Conservation (phyloP, 1,140 invertebrate genomes). For the Oryctes rhinoceros region DNA sequence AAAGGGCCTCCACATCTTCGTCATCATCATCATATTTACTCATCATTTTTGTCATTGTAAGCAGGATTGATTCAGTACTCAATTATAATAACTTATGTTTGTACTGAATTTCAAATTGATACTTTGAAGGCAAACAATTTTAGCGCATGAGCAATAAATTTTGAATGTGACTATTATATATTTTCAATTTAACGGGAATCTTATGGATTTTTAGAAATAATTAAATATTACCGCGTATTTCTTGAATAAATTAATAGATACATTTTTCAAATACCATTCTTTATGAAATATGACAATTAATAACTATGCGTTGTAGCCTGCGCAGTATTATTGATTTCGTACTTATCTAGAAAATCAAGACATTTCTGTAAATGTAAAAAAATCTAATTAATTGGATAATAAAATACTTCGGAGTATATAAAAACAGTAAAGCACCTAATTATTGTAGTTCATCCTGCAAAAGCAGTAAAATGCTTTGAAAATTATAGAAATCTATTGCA, state of each 20-base stretch:
- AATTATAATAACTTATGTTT: neutral
- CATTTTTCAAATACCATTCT: neutral
- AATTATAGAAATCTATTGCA: neutral
- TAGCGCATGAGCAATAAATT: neutral
- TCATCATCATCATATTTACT: neutral
- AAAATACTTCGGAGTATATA: neutral
- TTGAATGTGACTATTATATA: neutral
- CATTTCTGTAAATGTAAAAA: constrained; percentile 3
- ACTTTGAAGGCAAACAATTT: neutral
- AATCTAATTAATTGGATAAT: neutral
- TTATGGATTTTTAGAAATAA: neutral
- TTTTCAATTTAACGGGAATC: neutral
- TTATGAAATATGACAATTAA: neutral
- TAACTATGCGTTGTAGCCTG: neutral
- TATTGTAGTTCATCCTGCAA: neutral
- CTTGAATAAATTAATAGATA: neutral
- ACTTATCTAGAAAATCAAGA: neutral
- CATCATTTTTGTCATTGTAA: neutral
- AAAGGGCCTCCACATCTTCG: constrained; percentile 43
- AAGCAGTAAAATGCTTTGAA: neutral
- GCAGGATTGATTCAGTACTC: neutral
- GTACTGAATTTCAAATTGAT: neutral
- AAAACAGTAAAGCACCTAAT: neutral
- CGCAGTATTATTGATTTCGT: constrained; percentile 7
- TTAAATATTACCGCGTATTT: neutral